phyloP scores from a whole-genome alignment of 92 coral and sea anemone genomes.

The Anthopleura xanthogrammica region DNA sequence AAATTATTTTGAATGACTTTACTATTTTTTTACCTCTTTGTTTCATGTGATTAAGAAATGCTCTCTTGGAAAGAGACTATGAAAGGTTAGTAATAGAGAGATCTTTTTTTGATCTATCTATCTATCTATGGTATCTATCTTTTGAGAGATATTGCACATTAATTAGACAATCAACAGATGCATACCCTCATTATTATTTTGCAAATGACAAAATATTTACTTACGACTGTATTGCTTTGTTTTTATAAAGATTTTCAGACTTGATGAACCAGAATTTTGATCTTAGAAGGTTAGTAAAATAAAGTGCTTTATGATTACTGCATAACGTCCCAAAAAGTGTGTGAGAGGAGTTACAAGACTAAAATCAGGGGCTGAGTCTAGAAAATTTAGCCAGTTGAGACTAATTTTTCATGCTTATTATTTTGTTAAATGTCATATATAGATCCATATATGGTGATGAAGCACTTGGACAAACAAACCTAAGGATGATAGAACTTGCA shows the following conservation, averaged over 20 bases:
- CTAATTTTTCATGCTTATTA: background rate
- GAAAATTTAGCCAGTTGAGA: no score
- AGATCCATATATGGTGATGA: constrained; percentile 64
- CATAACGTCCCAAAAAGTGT: no score
- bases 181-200: background rate
- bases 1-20: background rate
- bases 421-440: background rate
- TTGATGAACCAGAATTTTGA: constrained; percentile 67
- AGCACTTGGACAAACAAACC: constrained; percentile 57
- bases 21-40: background rate
- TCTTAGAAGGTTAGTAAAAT: constrained; percentile 46
- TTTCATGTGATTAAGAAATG: constrained; percentile 30
- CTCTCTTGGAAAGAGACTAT: constrained; percentile 52
- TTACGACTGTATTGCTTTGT: background rate
- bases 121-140: no score
- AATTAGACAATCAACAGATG: background rate
- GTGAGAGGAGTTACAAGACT: no score
- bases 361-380: no score
- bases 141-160: background rate
- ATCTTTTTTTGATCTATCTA: no score
- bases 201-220: background rate
- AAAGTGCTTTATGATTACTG: background rate
- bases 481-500: constrained; percentile 61
- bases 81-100: constrained; percentile 34
- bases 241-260: constrained; percentile 38